These are phyloP conservation scores for Cotesia glomerata DNA, from an alignment of 1,140 invertebrate genomes.

Conservation along the genomic window DNA sequence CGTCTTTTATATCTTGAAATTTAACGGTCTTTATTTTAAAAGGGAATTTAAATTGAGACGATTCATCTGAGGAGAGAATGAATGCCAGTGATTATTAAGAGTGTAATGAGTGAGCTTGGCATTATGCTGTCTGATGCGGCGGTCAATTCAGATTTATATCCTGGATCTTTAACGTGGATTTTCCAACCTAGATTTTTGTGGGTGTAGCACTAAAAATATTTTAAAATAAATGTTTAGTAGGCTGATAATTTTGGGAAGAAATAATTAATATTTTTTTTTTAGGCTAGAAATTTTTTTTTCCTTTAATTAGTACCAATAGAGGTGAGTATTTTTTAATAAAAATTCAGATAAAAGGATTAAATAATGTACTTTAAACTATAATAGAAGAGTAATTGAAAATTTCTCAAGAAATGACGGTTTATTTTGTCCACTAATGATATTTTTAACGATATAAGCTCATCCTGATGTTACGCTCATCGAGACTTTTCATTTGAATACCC, in stretches of 20 bases:
- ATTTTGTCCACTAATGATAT: neutral
- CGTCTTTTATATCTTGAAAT: neutral
- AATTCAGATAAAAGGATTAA: neutral
- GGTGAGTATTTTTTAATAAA: neutral
- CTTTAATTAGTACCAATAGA: neutral
- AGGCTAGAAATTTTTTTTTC: too few species aligned
- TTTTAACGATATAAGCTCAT: too few species aligned
- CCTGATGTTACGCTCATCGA: too few species aligned
- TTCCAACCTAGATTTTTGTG: constrained; percentile 93
- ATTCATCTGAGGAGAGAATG: constrained; percentile 47
- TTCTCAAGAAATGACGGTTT: neutral
- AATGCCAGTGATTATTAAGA: constrained; percentile 38
- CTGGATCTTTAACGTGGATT: constrained; percentile 84
- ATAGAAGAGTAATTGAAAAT: neutral
- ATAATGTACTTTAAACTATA: neutral
- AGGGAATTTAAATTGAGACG: neutral
- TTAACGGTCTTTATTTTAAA: neutral
- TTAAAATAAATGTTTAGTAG: constrained; percentile 9
- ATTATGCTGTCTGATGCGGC: constrained; percentile 3
- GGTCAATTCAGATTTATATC: constrained; percentile 51
- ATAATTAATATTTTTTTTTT: neutral
- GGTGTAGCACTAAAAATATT: constrained; percentile 78
- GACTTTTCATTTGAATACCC: too few species aligned
- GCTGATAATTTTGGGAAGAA: neutral
- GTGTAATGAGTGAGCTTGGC: constrained; percentile 23